Percentiles rank a stretch among this genome's conserved stretches.
phyloP scores from a whole-genome alignment of 2,797 vertebrate genomes.

The Gambusia yucatana region DNA sequence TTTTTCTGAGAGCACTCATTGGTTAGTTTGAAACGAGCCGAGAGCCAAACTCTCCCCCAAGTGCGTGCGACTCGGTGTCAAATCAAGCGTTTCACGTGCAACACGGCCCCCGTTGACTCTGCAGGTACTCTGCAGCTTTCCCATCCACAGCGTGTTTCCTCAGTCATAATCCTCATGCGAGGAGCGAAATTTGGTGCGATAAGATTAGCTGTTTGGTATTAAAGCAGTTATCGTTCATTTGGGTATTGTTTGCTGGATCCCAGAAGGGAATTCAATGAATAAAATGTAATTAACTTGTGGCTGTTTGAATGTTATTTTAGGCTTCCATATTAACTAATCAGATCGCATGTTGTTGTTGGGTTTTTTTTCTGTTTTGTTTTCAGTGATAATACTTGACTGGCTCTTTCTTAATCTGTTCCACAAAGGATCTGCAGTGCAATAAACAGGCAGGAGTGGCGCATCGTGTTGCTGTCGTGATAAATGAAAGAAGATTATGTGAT shows the following conservation, averaged over 20 bases:
- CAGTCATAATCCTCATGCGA: conserved; percentile 15
- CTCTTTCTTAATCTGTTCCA: conserved; percentile 11
- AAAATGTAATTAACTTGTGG: conserved; percentile 41
- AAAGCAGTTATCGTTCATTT: conserved; percentile 48
- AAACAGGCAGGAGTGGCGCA: conserved; percentile 7
- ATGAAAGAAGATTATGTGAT: conserved; percentile 47
- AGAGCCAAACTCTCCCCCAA: conserved; percentile 23
- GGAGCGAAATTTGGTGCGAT: conserved; percentile 12
- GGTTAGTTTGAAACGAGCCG: conserved; percentile 47
- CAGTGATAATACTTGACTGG: conserved; percentile 22
- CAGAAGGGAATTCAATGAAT: conserved; percentile 12
- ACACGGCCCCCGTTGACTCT: conserved; percentile 15
- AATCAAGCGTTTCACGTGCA: conserved; percentile 30
- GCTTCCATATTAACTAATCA: conserved; percentile 17
- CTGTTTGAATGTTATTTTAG: conserved; percentile 27
- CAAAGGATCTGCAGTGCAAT: conserved; percentile 12
- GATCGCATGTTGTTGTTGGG: not conserved
- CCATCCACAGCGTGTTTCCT: conserved; percentile 9
- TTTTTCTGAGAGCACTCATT: conserved; percentile 34
- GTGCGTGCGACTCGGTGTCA: conserved; percentile 1
- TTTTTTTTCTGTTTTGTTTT: conserved; percentile 4
- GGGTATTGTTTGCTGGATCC: conserved; percentile 37
- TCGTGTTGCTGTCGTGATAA: conserved; percentile 19
- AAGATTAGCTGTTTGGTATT: conserved; percentile 33
- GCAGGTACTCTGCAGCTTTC: conserved; percentile 35